These are phyloP conservation scores for Stenopsyche tienmushanensis DNA, from an alignment of 1,140 invertebrate species.

Conservation along the genomic window DNA sequence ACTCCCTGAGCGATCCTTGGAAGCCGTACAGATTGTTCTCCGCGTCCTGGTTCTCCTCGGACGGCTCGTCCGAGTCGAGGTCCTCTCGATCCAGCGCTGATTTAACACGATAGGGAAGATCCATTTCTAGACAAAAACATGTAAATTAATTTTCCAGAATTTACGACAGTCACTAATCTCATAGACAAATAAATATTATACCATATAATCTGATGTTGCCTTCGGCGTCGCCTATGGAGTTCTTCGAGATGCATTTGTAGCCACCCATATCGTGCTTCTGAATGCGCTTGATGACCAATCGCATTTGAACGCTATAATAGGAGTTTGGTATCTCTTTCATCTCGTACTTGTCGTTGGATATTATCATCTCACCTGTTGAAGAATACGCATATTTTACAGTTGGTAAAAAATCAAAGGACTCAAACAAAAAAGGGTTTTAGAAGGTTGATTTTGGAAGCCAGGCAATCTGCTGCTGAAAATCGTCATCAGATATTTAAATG, in stretches of 20 bases:
- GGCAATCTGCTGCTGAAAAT: no score
- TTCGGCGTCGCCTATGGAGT: slow-evolving; percentile 85
- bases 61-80: slow-evolving; percentile 47
- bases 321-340: slow-evolving; percentile 73
- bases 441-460: no score
- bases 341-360: slow-evolving; percentile 76
- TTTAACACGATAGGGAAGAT: slow-evolving; percentile 50
- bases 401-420: neutral
- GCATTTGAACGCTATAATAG: slow-evolving; percentile 78
- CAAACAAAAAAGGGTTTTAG: neutral
- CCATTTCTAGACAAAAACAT: slow-evolving; percentile 50
- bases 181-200: no score
- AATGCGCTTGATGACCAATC: slow-evolving; percentile 73
- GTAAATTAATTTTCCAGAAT: neutral
- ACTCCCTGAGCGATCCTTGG: slow-evolving; percentile 51
- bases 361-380: slow-evolving; percentile 80
- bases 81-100: slow-evolving; percentile 45
- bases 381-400: slow-evolving; percentile 23
- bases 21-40: slow-evolving; percentile 43
- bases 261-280: slow-evolving; percentile 78
- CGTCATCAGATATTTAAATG: no score
- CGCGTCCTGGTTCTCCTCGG: slow-evolving; percentile 44
- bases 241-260: slow-evolving; percentile 92
- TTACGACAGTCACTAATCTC: neutral
- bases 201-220: slow-evolving; percentile 85